These are phyloP conservation scores for Andrena dorsata DNA, from an alignment of 2,888 invertebrate genomes.

Conservation along the genomic window DNA sequence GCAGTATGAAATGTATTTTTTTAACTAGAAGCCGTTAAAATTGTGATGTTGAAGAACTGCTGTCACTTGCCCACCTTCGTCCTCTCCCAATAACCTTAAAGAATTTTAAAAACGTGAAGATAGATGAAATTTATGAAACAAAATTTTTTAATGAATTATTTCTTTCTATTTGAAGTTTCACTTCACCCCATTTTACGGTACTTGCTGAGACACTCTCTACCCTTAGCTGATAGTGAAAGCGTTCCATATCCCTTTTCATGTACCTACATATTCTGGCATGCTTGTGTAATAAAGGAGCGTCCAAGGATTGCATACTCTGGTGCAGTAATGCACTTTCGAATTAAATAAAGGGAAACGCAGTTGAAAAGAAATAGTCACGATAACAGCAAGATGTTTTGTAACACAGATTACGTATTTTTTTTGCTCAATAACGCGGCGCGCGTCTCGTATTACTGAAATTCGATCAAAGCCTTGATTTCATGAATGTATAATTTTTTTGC, in stretches of 20 bases:
- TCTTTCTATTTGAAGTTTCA: too few relatives aligned
- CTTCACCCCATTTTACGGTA: too few relatives aligned
- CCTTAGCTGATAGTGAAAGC: slow-evolving; percentile 25
- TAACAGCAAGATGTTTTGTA: slow-evolving; percentile 2
- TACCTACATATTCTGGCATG: background rate
- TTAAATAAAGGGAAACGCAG: slow-evolving; percentile 9
- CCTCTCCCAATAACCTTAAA: too few relatives aligned
- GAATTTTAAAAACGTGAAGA: too few relatives aligned
- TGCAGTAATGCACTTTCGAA: slow-evolving; percentile 15
- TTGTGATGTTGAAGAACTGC: too few relatives aligned
- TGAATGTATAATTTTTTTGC: background rate
- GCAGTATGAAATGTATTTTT: too few relatives aligned
- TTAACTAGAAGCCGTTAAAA: too few relatives aligned
- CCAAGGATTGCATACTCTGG: slow-evolving; percentile 15
- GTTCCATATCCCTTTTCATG: slow-evolving; percentile 2
- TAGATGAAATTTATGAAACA: too few relatives aligned
- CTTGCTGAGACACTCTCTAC: background rate
- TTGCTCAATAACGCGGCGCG: background rate
- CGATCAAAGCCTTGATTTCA: background rate
- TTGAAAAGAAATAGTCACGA: background rate
- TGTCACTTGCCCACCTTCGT: too few relatives aligned
- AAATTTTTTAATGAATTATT: too few relatives aligned
- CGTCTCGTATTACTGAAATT: background rate
- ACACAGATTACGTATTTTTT: background rate
- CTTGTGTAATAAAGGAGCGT: slow-evolving; percentile 21